These are phyloP conservation scores for Setipinna tenuifilis DNA, from an alignment of 2,797 vertebrate species.

Conservation along the genomic window DNA sequence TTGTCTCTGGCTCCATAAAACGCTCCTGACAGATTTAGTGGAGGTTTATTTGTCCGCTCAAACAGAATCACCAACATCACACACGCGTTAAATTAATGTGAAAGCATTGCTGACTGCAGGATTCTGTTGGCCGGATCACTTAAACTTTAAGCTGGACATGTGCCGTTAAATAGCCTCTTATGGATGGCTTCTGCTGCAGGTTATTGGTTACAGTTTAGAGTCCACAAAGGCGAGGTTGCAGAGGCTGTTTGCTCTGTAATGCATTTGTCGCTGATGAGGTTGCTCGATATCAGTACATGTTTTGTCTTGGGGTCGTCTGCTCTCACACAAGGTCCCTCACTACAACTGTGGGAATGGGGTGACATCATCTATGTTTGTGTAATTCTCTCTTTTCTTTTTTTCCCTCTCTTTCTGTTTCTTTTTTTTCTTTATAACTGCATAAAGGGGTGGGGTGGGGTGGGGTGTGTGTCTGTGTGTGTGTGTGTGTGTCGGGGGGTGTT, in stretches of 20 bases:
- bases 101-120: background rate
- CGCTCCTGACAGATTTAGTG: background rate
- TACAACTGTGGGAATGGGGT: constrained; percentile 41
- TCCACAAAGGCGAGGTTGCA: background rate
- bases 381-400: background rate
- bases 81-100: background rate
- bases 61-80: background rate
- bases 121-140: background rate
- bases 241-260: background rate
- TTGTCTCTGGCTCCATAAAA: background rate
- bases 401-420: background rate
- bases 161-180: background rate
- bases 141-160: background rate
- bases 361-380: constrained; percentile 38
- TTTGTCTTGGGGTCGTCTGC: background rate
- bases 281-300: constrained; percentile 8
- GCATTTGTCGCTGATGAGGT: constrained; percentile 2
- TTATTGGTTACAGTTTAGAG: background rate
- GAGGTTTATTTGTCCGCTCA: background rate
- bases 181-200: background rate
- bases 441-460: background rate
- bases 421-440: background rate
- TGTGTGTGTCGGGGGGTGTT: constrained; percentile 22
- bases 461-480: too few species aligned
- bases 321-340: constrained; percentile 28